phyloP scores from a whole-genome alignment of 2,888 invertebrate species.

The Dorcus parallelipipedus region DNA sequence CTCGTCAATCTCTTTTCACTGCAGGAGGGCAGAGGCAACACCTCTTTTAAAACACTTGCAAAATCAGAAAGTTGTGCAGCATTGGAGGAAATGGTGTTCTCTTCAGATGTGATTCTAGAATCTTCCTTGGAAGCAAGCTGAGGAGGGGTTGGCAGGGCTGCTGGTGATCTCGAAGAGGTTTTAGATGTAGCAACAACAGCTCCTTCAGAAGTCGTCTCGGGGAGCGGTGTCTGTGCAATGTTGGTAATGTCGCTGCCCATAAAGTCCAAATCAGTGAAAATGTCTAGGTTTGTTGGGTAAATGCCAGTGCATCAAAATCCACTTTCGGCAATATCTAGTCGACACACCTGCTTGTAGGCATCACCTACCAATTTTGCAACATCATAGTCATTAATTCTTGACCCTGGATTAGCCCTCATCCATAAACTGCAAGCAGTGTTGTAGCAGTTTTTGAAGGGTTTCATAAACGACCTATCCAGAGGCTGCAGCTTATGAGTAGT shows the following conservation, averaged over 20 bases:
- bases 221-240: neutral
- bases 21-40: too few relatives aligned
- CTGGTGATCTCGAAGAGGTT: too few relatives aligned
- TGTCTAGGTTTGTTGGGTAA: neutral
- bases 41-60: too few relatives aligned
- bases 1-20: too few relatives aligned
- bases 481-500: slow-evolving; percentile 23
- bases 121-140: too few relatives aligned
- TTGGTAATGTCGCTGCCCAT: neutral
- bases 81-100: too few relatives aligned
- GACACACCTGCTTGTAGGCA: neutral
- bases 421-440: slow-evolving; percentile 3
- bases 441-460: slow-evolving; percentile 10
- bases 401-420: slow-evolving; percentile 15
- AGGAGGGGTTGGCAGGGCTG: too few relatives aligned
- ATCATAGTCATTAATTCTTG: slow-evolving; percentile 3
- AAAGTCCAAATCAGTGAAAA: slow-evolving; percentile 1
- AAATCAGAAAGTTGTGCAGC: too few relatives aligned
- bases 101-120: too few relatives aligned
- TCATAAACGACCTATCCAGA: slow-evolving; percentile 11
- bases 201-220: neutral
- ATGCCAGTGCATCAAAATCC: neutral
- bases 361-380: neutral
- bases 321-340: neutral
- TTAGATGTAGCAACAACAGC: too few relatives aligned